Conservation (phyloP, 1,140 invertebrate species). For the Tetranychus urticae region DNA sequence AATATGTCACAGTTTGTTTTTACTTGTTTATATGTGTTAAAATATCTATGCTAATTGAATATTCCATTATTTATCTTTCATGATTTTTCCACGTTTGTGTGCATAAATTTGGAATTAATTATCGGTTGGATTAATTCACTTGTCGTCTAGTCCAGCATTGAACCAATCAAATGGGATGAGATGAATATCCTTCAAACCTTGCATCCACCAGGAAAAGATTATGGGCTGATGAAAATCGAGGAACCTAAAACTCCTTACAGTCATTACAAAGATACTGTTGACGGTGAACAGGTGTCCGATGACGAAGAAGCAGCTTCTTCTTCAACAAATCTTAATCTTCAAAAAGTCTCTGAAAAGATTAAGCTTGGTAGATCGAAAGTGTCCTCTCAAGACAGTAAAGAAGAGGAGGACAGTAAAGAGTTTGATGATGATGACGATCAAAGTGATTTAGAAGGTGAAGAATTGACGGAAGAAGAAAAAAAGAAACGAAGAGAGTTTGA, state of each 20-base stretch:
- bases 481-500: slow-evolving; percentile 11
- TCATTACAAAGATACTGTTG: slow-evolving; percentile 33
- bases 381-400: slow-evolving; percentile 28
- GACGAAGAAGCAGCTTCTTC: slow-evolving; percentile 18
- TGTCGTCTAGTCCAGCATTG: neutral
- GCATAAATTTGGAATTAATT: no score
- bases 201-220: slow-evolving; percentile 93
- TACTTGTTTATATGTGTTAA: neutral
- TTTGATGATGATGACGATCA: no score
- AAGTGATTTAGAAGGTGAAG: neutral
- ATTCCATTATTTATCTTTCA: neutral
- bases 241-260: slow-evolving; percentile 92
- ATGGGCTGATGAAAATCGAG: slow-evolving; percentile 98
- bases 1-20: neutral
- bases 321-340: neutral
- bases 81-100: neutral
- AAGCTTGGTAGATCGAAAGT: slow-evolving; percentile 27
- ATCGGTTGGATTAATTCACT: neutral
- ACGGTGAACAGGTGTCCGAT: slow-evolving; percentile 28
- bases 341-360: neutral
- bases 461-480: slow-evolving; percentile 12
- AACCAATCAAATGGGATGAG: slow-evolving; percentile 77
- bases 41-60: neutral
- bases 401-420: neutral
- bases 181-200: slow-evolving; percentile 96